Conservation (phyloP, 2,113 vertebrate genomes). For the Pristiophorus japonicus region DNA sequence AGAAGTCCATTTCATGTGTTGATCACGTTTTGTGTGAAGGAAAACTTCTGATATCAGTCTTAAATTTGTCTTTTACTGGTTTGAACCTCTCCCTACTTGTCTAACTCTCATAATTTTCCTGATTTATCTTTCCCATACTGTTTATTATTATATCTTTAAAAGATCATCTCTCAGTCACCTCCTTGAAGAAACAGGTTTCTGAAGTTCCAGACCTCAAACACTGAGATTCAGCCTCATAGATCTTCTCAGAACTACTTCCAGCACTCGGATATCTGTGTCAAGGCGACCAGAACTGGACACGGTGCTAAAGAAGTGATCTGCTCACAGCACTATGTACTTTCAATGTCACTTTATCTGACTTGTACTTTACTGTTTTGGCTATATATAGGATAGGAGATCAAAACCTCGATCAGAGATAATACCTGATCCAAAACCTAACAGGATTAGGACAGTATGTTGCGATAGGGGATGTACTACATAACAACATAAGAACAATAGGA, state of each 20-base stretch:
- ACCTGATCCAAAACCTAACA: not conserved
- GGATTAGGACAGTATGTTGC: too few species aligned
- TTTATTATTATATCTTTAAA: too few species aligned
- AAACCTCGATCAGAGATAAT: not conserved
- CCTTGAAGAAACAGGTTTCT: not conserved
- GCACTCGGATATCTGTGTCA: not conserved
- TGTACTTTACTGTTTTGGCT: not conserved
- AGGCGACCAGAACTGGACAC: too few species aligned
- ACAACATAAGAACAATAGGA: too few species aligned
- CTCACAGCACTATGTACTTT: not conserved
- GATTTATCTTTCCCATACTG: too few species aligned
- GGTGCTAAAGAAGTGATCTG: not conserved
- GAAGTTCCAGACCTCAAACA: not conserved
- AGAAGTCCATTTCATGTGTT: too few species aligned
- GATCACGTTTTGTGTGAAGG: too few species aligned
- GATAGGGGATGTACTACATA: too few species aligned
- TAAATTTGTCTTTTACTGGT: too few species aligned
- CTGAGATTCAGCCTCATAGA: not conserved
- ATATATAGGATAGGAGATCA: not conserved
- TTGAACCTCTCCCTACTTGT: too few species aligned
- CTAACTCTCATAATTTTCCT: too few species aligned
- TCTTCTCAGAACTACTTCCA: not conserved
- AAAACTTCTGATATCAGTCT: too few species aligned
- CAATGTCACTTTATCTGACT: not conserved
- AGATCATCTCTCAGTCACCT: not conserved